Evolutionary conservation across 2,888 invertebrate genomes (phyloP), one percentile per base, ranked within the genome.

Genomic region (Euplexia lucipara): DNA sequence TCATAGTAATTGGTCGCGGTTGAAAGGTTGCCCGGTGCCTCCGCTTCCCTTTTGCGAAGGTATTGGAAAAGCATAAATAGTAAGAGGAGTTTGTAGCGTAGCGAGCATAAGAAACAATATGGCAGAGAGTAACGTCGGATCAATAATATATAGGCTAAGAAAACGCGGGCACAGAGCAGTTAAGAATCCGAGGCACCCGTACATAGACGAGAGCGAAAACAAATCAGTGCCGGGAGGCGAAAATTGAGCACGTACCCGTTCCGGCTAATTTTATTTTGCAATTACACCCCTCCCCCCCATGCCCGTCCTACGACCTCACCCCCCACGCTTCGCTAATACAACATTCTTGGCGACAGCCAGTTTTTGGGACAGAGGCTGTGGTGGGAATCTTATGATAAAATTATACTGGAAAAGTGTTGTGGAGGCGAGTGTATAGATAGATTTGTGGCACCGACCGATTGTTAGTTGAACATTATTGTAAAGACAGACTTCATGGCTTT

Each of bases 241-340:
- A 94, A 95, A 95, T 95, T 95, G 95, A 94, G 94, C 95, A 95
- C 95, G 95, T 95, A 95, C 93, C 95, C 93, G 93, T 94, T 94
- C 94, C 88, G 92, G 94, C 95, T 95, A 95, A 95, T 95, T 95
- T 95, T 95, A 95, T 95, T 95, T 95, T 94, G 95, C 95, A 95
- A 95, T 95, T 95, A 95, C 95, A 91, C 93, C 94, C 93, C 88
- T 86, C 78, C 79, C 79, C 78, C 79, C 79, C 78, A 71, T 61
- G 59, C 72, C 81, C 79, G 60, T 77, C 67, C 77, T 75, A 60
- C 75, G 63, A 79, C 86, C 79, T 81, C 82, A 75, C 82, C 78
- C 83, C 69, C 81, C 79, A 77, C 83, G 86, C 88, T 85, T 76
- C 82, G 87, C 89, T 92, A 93, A 92, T 94, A 93, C 93, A 92